Percentiles rank a stretch among this genome's conserved stretches.
Conservation (phyloP, 2,113 vertebrate species). For the Eolophus roseicapilla region DNA sequence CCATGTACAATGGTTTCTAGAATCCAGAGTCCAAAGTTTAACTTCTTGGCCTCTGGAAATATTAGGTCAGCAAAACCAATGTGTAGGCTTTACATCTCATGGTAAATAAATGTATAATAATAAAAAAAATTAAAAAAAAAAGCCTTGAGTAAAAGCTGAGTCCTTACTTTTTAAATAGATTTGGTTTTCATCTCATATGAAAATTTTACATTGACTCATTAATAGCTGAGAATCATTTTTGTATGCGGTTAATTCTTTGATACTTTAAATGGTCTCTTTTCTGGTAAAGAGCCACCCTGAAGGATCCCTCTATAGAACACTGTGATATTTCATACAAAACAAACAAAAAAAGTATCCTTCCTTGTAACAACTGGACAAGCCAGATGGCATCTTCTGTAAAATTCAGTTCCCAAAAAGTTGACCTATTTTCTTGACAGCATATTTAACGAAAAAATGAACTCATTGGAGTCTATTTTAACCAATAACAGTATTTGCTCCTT, state of each 20-base stretch:
- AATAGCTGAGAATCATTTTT: conserved; percentile 15
- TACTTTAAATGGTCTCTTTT: not conserved
- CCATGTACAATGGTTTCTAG: not conserved
- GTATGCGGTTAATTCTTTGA: not conserved
- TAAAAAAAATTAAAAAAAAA: not conserved
- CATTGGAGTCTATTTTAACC: not conserved
- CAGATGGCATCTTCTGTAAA: conserved; percentile 9
- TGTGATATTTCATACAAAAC: not conserved
- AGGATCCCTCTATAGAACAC: not conserved
- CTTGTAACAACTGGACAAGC: conserved; percentile 9
- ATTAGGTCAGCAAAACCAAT: not conserved
- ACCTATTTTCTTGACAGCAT: conserved; percentile 7
- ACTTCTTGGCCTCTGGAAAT: not conserved
- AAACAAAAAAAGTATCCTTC: not conserved
- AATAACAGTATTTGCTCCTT: not conserved
- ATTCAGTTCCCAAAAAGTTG: not conserved
- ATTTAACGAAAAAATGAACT: conserved; percentile 8
- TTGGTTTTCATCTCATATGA: not conserved
- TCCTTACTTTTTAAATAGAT: not conserved
- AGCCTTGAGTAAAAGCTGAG: not conserved
- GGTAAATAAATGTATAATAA: not conserved
- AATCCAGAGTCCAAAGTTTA: not conserved
- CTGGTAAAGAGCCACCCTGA: not conserved
- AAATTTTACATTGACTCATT: not conserved
- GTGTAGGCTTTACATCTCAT: not conserved